Percentiles rank a stretch among this genome's conserved stretches.
phyloP scores from a whole-genome alignment of 1,140 invertebrate species.

The Philotrypesis tridentata region DNA sequence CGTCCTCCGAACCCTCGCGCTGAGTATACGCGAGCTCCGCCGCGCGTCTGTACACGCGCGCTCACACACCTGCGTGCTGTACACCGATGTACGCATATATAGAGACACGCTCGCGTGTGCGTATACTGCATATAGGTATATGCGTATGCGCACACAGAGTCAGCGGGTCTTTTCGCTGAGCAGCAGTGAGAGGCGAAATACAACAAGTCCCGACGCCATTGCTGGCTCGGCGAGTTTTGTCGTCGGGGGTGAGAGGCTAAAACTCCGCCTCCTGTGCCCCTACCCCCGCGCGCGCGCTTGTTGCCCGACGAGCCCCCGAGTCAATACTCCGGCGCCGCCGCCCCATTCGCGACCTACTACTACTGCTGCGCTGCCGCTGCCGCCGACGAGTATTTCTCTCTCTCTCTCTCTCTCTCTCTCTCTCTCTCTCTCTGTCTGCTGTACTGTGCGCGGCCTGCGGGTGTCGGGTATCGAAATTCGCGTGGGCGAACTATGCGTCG shows the following conservation, averaged over 20 bases:
- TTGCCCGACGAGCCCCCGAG: conserved; percentile 53
- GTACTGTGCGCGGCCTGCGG: background rate
- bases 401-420: too few species aligned
- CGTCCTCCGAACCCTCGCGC: background rate
- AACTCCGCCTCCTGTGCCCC: conserved; percentile 67
- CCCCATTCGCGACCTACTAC: conserved; percentile 18
- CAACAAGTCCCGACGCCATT: conserved; percentile 74
- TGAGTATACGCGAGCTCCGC: too few species aligned
- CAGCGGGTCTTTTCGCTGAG: background rate
- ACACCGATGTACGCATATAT: background rate
- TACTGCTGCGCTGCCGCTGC: background rate
- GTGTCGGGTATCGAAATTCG: conserved; percentile 41
- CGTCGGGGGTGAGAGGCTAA: conserved; percentile 58
- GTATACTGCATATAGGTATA: background rate
- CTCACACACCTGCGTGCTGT: background rate
- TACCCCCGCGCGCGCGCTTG: background rate
- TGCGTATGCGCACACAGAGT: too few species aligned
- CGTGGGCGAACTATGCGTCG: background rate
- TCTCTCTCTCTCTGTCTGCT: background rate
- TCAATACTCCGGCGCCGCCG: conserved; percentile 66
- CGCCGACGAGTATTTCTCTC: too few species aligned
- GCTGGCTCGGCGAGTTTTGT: conserved; percentile 70
- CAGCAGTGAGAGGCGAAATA: conserved; percentile 64
- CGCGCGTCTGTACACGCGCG: background rate
- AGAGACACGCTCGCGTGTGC: background rate